Evolutionary conservation across 1,140 invertebrate species (phyloP), one percentile per base, ranked within the genome.

Genomic region (Dendrolimus kikuchii): DNA sequence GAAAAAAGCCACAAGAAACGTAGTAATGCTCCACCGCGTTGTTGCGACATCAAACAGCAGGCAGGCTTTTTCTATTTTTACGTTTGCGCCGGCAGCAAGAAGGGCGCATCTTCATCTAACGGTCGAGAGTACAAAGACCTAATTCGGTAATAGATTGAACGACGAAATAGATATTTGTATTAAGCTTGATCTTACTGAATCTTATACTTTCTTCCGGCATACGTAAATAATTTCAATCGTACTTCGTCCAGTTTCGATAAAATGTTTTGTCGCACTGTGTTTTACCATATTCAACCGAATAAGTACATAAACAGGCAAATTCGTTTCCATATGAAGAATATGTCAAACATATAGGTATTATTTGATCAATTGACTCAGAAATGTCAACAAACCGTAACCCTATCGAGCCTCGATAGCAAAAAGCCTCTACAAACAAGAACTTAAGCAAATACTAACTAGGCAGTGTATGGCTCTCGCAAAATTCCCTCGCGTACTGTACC

Each of bases 331-430:
- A 23, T 23, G 3, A 23, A 23, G 23, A 23, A 23, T 23, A 23
- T 23, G 23, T 23, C 23, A 23, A 23, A 23, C 43, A 45, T 45
- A 45, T 8, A 45, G n/a, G 23, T 45, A 45, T 45, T 45, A 10
- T 10, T n/a, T 9, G 23, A 70, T 68, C 59, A 69, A 76, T 77
- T 74, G 60, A 78, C 66, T 71, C 61, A 66, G 63, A 57, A 71
- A 54, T 70, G 66, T 68, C 71, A 78, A 46, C 48, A 10, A 57
- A 81, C 61, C 57, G 64, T 62, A 81, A 77, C 74, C 77, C 77
- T 70, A 78, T 66, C 64, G 68, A 68, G 76, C 77, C 77, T 74
- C 72, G 70, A 68, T 65, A 63, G 73, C 74, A 72, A 80, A 73
- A 74, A 76, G 68, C 59, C 68, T 77, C 60, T 46, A 57, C 74